Conservation (phyloP, 2,113 vertebrate species). For the Coregonus clupeaformis region DNA sequence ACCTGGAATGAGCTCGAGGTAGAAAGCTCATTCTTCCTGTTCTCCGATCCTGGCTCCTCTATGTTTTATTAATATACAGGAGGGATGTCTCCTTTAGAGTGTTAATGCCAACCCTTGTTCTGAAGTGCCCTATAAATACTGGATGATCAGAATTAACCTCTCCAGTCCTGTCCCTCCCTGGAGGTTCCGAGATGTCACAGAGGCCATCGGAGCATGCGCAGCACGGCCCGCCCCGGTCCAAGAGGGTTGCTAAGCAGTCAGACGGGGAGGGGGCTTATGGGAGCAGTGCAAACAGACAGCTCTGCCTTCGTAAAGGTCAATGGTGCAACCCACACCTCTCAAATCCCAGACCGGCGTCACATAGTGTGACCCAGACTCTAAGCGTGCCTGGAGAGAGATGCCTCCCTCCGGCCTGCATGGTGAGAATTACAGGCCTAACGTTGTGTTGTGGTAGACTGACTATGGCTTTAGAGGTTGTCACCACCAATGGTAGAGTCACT, state of each 20-base stretch:
- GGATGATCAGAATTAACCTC: constrained; percentile 75
- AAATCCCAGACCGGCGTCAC: constrained; percentile 59
- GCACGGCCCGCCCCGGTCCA: constrained; percentile 47
- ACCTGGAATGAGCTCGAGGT: constrained; percentile 52
- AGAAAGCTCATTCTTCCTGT: constrained; percentile 64
- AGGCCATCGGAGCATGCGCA: constrained; percentile 64
- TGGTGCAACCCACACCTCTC: constrained; percentile 70
- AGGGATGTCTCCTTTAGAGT: constrained; percentile 72
- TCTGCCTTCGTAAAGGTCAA: constrained; percentile 75
- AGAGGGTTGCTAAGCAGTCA: constrained; percentile 73
- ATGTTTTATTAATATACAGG: constrained; percentile 78
- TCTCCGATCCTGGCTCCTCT: constrained; percentile 25
- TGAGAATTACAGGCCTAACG: constrained; percentile 43
- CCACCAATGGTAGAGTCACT: constrained; percentile 22
- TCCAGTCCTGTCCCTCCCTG: constrained; percentile 60
- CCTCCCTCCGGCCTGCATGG: constrained; percentile 41
- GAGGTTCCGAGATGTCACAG: constrained; percentile 61
- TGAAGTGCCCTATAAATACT: constrained; percentile 73
- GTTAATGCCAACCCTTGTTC: constrained; percentile 77
- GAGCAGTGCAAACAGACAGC: constrained; percentile 74
- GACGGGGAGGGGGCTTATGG: constrained; percentile 62
- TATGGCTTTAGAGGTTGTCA: constrained; percentile 57
- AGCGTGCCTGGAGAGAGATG: constrained; percentile 64
- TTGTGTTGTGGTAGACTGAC: constrained; percentile 25
- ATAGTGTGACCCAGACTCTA: constrained; percentile 58